Percentiles rank a stretch among this genome's conserved stretches.
Evolutionary conservation across 1,140 invertebrate species (phyloP).

Genomic region (Papilio dardanus): DNA sequence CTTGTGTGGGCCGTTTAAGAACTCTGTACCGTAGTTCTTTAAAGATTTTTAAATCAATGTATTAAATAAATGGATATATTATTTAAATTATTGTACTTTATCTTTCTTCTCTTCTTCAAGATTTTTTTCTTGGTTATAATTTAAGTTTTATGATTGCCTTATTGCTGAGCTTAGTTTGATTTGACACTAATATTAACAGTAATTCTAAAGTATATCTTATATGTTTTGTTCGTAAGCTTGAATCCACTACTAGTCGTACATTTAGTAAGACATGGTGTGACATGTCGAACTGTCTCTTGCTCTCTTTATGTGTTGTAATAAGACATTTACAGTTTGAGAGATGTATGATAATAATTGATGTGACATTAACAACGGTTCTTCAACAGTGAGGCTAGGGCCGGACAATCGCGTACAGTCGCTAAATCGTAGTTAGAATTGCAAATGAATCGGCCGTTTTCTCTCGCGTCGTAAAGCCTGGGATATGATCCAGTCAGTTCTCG

Average conservation of each 20-base stretch:
- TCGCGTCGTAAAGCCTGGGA: slow-evolving; percentile 77
- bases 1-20: slow-evolving; percentile 26
- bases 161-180: neutral
- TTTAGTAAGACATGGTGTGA: neutral
- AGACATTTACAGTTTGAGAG: slow-evolving; percentile 9
- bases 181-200: neutral
- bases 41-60: slow-evolving; percentile 23
- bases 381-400: neutral
- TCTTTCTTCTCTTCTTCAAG: neutral
- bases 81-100: slow-evolving; percentile 4
- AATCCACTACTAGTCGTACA: neutral
- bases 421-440: slow-evolving; percentile 79
- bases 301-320: neutral
- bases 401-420: slow-evolving; percentile 58
- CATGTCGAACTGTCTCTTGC: neutral
- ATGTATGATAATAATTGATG: slow-evolving; percentile 26
- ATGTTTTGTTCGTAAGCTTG: neutral
- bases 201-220: neutral
- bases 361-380: neutral
- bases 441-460: slow-evolving; percentile 80
- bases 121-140: neutral
- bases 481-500: slow-evolving; percentile 81
- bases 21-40: neutral
- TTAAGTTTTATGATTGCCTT: neutral
- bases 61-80: slow-evolving; percentile 18